Evolutionary conservation across 2,797 vertebrate genomes (phyloP), one percentile per base, ranked within the genome.

Genomic region (Mionectes olivaceus): DNA sequence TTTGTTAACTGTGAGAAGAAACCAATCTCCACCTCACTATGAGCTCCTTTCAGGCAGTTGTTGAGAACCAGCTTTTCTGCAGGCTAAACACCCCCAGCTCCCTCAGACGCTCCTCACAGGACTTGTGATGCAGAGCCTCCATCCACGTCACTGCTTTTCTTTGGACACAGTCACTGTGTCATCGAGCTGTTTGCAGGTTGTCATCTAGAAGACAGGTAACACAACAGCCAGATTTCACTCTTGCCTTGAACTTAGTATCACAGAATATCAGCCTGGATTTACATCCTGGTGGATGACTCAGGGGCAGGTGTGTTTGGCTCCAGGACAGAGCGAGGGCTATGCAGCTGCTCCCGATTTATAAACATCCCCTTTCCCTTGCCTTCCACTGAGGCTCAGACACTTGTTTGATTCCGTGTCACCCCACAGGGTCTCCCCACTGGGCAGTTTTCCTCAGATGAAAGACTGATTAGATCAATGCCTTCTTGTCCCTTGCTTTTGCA

Each of bases 391-490:
- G 33, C 23, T 63, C 71, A 87, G 52, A 41, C 32, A 37, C 25
- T 78, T 50, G 2, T 79, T 90, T 95, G 53, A 71, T 91, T 80
- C 64, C 50, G 13, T 60, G 50, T 87, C 15, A 5, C 70, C 56
- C 52, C 24, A 8, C 6, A 19, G 24, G 2, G 2, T 82, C 35
- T 92, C 67, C 89, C 86, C 53, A 83, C 57, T 28, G 57, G 69
- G 73, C 13, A 87, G 41, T 65, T 93, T 96, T 94, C 89, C 89
- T 93, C 53, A 70, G 55, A 91, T 97, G 61, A 91, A 95, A 97
- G 89, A 33, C 43, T 90, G 37, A 5, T 69, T 59, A 73, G 68
- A 78, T 75, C 89, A 93, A 11, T 71, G 47, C 16, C n/a, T 83
- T 65, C 79, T 83, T 65, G 23, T 63, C 32, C 61, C 44, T 84